Conservation (phyloP, 2,113 vertebrate species). For the Gracilinanus agilis region DNA sequence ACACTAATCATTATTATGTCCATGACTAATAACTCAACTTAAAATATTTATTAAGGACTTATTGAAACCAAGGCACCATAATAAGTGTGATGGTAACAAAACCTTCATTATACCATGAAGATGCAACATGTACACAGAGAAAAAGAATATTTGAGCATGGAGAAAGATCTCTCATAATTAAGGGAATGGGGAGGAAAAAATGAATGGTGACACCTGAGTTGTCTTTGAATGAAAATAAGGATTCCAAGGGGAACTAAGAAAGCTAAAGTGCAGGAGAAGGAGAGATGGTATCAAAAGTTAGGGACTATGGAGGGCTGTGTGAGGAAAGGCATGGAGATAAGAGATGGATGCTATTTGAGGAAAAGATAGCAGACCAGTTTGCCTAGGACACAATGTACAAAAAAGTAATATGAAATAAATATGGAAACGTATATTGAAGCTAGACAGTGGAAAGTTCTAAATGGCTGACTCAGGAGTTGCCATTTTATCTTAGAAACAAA, state of each 20-base stretch:
- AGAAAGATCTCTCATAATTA: no score
- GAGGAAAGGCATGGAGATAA: not conserved
- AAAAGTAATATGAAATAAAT: constrained; percentile 1
- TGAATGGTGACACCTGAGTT: not conserved
- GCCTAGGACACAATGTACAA: not conserved
- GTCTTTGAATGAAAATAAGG: not conserved
- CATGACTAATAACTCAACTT: not conserved
- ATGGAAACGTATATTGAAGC: not conserved
- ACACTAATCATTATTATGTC: not conserved
- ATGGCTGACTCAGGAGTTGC: not conserved
- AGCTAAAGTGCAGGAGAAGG: not conserved
- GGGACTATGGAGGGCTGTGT: not conserved
- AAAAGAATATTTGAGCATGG: no score
- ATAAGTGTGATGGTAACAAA: no score
- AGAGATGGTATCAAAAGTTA: not conserved
- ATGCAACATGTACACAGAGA: no score
- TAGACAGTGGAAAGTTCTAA: not conserved
- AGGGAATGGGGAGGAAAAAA: no score
- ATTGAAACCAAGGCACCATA: no score
- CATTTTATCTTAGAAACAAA: not conserved
- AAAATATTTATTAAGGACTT: no score
- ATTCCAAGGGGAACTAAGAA: not conserved
- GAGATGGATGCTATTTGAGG: not conserved
- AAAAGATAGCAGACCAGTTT: not conserved
- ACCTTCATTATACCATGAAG: no score